Evolutionary conservation across 2,113 vertebrate species (phyloP).

Genomic region (Xenopus laevis): DNA sequence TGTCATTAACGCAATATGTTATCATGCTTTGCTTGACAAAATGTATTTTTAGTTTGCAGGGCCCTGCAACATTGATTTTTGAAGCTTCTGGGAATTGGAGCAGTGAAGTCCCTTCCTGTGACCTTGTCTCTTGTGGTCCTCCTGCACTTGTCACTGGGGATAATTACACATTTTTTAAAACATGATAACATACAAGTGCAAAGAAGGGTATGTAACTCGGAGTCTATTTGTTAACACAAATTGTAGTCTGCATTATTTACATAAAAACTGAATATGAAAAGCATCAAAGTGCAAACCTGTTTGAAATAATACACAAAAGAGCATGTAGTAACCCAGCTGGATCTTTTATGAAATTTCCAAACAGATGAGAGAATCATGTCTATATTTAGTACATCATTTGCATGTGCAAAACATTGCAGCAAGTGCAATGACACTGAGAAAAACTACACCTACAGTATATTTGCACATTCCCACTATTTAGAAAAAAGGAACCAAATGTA

Average conservation of each 20-base stretch:
- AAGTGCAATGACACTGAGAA: too few relatives aligned
- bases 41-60: slow-evolving; percentile 76
- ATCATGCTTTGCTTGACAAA: too few relatives aligned
- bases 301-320: too few relatives aligned
- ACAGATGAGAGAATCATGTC: too few relatives aligned
- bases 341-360: too few relatives aligned
- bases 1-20: too few relatives aligned
- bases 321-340: slow-evolving; percentile 50
- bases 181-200: slow-evolving; percentile 82
- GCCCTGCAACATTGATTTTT: slow-evolving; percentile 75
- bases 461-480: too few relatives aligned
- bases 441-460: slow-evolving; percentile 41
- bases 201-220: slow-evolving; percentile 82
- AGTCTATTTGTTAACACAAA: too few relatives aligned
- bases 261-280: neutral
- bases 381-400: too few relatives aligned
- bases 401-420: slow-evolving; percentile 60
- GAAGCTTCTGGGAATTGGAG: slow-evolving; percentile 83
- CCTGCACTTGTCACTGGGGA: slow-evolving; percentile 76
- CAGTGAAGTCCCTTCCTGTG: slow-evolving; percentile 78
- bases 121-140: slow-evolving; percentile 70
- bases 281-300: too few relatives aligned
- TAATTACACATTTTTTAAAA: slow-evolving; percentile 80
- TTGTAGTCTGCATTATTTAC: too few relatives aligned
- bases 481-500: too few relatives aligned